Conservation (phyloP, 1,140 invertebrate genomes). For the Halesus radiatus region DNA sequence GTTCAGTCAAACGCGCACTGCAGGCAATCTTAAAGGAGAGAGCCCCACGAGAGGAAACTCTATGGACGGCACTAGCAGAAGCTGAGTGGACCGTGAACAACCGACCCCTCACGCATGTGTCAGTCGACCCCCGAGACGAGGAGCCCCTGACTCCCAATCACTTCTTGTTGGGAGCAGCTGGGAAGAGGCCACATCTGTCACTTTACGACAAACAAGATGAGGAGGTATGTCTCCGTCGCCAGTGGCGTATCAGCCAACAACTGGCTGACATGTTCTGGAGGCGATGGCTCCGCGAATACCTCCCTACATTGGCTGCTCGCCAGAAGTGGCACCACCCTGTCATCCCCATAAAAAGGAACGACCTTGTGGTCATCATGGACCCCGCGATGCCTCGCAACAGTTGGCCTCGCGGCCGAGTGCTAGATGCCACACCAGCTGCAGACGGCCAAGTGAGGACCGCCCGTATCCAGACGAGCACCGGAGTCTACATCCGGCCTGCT, state of each 20-base stretch:
- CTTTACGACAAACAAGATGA: slow-evolving; percentile 15
- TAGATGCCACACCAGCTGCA: not conserved
- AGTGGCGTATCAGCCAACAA: slow-evolving; percentile 52
- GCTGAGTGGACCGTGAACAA: slow-evolving; percentile 59
- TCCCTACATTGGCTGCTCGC: not conserved
- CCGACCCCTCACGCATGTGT: slow-evolving; percentile 60
- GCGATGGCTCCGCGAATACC: slow-evolving; percentile 55
- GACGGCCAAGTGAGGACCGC: not conserved
- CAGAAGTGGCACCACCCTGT: not conserved
- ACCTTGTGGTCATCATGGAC: not conserved
- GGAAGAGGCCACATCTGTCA: slow-evolving; percentile 40
- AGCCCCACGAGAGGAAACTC: slow-evolving; percentile 54
- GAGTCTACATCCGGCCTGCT: not conserved
- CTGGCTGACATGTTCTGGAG: slow-evolving; percentile 58
- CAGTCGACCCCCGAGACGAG: slow-evolving; percentile 50
- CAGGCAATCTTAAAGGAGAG: slow-evolving; percentile 43
- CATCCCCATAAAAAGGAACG: not conserved
- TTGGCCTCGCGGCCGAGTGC: not conserved
- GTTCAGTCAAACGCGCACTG: slow-evolving; percentile 60
- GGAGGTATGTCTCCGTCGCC: slow-evolving; percentile 22
- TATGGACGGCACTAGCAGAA: slow-evolving; percentile 57
- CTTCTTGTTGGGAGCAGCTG: slow-evolving; percentile 59
- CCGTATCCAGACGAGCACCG: not conserved
- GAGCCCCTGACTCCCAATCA: slow-evolving; percentile 60
- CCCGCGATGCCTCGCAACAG: not conserved